A percentile compares a stretch with the other conserved stretches of the same genome.
Evolutionary conservation across 23 tunicate species (phyloP).

Genomic region (Oikopleura albicans): DNA sequence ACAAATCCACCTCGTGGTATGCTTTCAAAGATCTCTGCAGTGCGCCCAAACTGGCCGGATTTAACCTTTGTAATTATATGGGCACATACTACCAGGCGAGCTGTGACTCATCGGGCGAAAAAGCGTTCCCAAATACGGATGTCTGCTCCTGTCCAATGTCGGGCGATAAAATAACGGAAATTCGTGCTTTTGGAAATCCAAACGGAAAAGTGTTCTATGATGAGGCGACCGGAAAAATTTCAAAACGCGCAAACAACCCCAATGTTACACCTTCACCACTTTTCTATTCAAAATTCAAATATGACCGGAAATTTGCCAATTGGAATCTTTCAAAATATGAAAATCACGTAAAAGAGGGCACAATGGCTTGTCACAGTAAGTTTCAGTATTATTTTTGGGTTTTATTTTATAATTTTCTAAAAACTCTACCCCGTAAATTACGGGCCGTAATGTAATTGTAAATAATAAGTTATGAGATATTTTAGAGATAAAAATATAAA

Average conservation of each 20-base stretch:
- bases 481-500: no score
- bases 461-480: no score
- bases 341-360: neutral
- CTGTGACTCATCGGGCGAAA: conserved; percentile 1
- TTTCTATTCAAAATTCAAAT: neutral
- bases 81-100: neutral
- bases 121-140: neutral
- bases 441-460: no score
- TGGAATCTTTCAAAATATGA: neutral
- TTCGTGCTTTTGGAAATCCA: neutral
- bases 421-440: no score
- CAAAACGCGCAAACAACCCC: neutral
- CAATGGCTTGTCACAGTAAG: conserved; percentile 16
- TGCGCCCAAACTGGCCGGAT: neutral
- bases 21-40: conserved; percentile 11
- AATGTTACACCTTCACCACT: neutral
- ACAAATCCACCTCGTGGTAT: neutral
- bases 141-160: neutral
- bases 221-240: neutral
- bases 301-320: neutral
- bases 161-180: neutral
- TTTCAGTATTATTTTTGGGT: no score
- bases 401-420: no score
- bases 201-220: neutral
- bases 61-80: neutral